A percentile compares a stretch with the other conserved stretches of the same genome.
Conservation (phyloP, 2,797 vertebrate species). For the Falco peregrinus region DNA sequence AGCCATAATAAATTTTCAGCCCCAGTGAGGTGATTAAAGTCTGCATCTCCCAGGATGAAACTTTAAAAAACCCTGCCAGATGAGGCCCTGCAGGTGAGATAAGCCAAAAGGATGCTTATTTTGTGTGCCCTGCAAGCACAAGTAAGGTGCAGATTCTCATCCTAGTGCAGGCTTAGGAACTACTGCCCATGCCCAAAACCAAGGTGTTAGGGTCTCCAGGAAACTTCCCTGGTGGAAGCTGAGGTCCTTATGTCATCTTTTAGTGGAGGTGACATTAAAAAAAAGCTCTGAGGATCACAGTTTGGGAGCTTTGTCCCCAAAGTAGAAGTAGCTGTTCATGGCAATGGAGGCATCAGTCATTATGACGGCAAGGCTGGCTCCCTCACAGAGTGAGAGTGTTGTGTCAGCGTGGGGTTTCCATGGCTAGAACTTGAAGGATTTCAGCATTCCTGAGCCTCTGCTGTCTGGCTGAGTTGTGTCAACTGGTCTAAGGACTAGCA, state of each 20-base stretch:
- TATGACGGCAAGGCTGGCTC: rapidly evolving
- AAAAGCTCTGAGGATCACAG: neutral
- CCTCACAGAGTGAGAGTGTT: neutral
- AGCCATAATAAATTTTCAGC: neutral
- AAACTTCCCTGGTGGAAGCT: neutral
- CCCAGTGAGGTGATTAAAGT: neutral
- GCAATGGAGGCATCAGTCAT: neutral
- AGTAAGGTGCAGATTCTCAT: neutral
- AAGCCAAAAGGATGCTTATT: neutral
- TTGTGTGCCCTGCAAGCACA: neutral
- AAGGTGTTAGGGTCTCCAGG: neutral
- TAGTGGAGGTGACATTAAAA: neutral
- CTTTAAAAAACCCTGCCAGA: neutral
- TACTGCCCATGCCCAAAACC: neutral
- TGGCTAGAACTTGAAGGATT: neutral
- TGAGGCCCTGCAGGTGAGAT: neutral
- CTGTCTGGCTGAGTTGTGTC: neutral
- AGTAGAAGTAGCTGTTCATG: neutral
- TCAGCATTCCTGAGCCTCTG: neutral
- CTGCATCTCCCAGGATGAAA: neutral
- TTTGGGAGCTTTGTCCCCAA: neutral
- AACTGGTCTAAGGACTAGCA: neutral
- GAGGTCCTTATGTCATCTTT: neutral
- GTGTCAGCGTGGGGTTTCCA: rapidly evolving
- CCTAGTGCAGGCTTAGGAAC: neutral